Evolutionary conservation across 2,113 vertebrate genomes (phyloP).

Genomic region (Lepus timidus): DNA sequence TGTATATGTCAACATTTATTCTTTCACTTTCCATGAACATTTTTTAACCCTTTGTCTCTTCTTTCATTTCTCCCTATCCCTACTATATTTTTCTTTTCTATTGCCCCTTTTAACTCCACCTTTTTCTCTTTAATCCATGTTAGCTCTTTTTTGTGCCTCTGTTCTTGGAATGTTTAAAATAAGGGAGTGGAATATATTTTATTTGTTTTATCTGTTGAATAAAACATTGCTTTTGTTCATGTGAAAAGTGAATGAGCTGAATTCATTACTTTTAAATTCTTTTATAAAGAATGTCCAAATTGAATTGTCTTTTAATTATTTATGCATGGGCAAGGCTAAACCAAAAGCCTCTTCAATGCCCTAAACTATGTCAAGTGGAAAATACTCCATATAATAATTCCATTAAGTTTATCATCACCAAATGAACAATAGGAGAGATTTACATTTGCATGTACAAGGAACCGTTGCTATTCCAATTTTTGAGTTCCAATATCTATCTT

Average conservation of each 20-base stretch:
- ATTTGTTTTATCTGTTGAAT: conserved; percentile 60
- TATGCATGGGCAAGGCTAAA: conserved; percentile 35
- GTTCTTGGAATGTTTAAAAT: conserved; percentile 52
- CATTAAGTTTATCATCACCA: conserved; percentile 14
- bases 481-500: conserved; percentile 11
- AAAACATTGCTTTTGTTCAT: conserved; percentile 58
- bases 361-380: conserved; percentile 54
- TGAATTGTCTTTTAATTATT: conserved; percentile 68
- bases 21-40: conserved; percentile 19
- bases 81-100: background rate
- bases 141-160: background rate
- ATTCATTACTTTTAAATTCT: conserved; percentile 58
- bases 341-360: conserved; percentile 15
- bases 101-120: background rate
- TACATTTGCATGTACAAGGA: background rate
- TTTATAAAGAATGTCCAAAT: conserved; percentile 4
- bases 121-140: background rate
- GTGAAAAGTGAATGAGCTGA: conserved; percentile 41
- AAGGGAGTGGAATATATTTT: background rate
- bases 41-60: background rate
- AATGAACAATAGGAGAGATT: conserved; percentile 11
- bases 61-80: background rate
- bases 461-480: conserved; percentile 24
- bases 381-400: conserved; percentile 54
- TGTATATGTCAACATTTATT: background rate